Evolutionary conservation across 2,797 vertebrate species (phyloP), one percentile per base, ranked within the genome.

Genomic region (Poliocrania exsul): DNA sequence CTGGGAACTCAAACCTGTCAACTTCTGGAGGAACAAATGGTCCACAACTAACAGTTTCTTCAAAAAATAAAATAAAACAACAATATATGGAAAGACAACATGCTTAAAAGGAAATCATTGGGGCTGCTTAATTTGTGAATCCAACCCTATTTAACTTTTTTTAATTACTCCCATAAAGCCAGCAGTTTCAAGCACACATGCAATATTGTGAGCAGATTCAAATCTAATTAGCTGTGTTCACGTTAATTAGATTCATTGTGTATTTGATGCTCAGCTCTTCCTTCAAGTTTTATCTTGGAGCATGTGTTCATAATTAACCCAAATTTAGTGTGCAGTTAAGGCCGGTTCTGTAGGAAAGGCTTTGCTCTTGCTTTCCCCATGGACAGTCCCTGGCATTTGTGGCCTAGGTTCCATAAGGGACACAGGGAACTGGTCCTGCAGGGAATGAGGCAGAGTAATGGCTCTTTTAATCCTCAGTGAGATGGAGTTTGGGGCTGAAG

Each of bases 201-300:
- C 65, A 69, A 65, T 61, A 92, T 18, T 58, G 89, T 7, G 50
- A 95, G 84, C 80, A 94, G 91, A 96, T 97, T 97, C 91, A 78
- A 88, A 93, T 94, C 94, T 94, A 95, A 96, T 96, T 96, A 97
- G 89, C 89, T 91, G 54, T 81, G 75, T 66, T 95, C 92, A 49
- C 5, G 26, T 97, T 97, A 95, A 97, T 96, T 83, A 94, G 92
- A 93, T 94, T 96, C 86, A 88, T 92, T 93, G 91, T 88, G 87
- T 89, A 53, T 85, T 94, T 90, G 94, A 93, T 86, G 94, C 92
- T 95, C 65, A 62, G 72, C 65, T 95, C 72, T 96, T 93, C 89
- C 94, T 95, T 95, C 58, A 74, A 93, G 69, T 93, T 95, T 88
- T 85, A 79, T 96, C 95, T 95, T 26, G 37, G 79, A 93, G 81